Base-by-base conservation (phyloP, 2,888 invertebrate species). In the Chrysomela aeneicollis region DNA sequence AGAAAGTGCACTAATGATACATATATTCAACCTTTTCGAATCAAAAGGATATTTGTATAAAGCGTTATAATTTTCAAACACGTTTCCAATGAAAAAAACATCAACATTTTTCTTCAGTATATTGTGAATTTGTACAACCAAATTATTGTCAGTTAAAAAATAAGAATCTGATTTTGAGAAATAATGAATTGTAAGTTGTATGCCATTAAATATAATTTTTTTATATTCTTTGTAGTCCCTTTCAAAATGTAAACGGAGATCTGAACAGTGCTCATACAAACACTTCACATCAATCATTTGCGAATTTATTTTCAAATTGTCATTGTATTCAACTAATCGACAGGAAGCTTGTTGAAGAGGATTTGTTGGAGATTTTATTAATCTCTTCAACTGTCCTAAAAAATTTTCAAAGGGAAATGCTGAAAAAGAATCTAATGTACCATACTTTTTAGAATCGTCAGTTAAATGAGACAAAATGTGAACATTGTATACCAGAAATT, bases 321-420 rank as follows among this genome's bases (percentile, higher is more conserved):
- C 15, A 51, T 59, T 59, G 6, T 51, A 59, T 59, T 59, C 59
- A 52, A 59, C 15, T 59, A 59, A 51, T 51, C 59, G 51, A 51
- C 52, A 59, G 22, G 52, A 53, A 46, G 46, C 60, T 46, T 67
- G 66, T 49, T 65, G 63, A 12, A 69, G 52, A 37, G 68, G 64
- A 17, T 62, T 62, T 22, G 47, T 68, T 21, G 63, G 46, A 21
- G 60, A 63, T 52, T 63, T 61, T 19, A 66, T 12, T 26, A 64
- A 50, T 18, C 32, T 59, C 19, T 69, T 68, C 46, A 69, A 52
- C 18, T 69, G 65, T 17, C 63, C 63, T 42, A 71, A 50, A 42
- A 59, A 67, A 53, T 66, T 71, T 60, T 72, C 69, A 58, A 71
- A 72, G 6, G 66, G 54, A 55, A 72, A 71, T 49, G 64, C 61